Base-by-base conservation (phyloP, 2,888 invertebrate genomes). In the Megamerina dolium region DNA sequence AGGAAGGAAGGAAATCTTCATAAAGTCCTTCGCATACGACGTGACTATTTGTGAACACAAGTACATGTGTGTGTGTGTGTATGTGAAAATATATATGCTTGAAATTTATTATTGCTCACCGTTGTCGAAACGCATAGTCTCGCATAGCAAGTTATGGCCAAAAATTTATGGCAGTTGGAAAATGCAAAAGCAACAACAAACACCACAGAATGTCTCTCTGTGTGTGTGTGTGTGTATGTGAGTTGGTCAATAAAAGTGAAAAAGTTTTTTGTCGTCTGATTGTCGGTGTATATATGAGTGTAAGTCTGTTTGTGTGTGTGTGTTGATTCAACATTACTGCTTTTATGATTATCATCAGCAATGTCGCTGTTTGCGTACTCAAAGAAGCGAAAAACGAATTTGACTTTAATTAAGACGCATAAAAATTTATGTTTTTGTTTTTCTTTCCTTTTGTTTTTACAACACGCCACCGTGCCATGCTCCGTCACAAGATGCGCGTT, bases 171-270 rank as follows among this genome's bases (percentile, higher is more conserved):
- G 16, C 29, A 10, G 29, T 26, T 19, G 5, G 21, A 19, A 18
- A 38, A 4, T 8, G 23, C 32, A 10, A 4, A 29, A 31, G 31
- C 31, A 27, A 41, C 20, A 29, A 19, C 27, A 27, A 13, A 17
- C n/a, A 27, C 3, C 6, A 37, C 17, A n/a, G 9, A 13, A 8
- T 30, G n/a, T 17, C 14, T 31, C 10, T 12, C 6, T 21, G 19
- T 16, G 19, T 16, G 13, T 37, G 13, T 33, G 13, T 27, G 21
- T 17, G 14, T 41, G 5, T 31, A 16, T n/a, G 31, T 14, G 16
- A 10, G 33, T 30, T 45, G 43, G 44, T 48, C 44, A 46, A 51
- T 44, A 51, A 48, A 46, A 45, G 32, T 32, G 26, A 16, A 32
- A 34, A 45, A 43, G 42, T 43, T 50, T 39, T 40, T 36, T 29